Evolutionary conservation across 2,113 vertebrate genomes (phyloP).

Genomic region (Gymnorhina tibicen): DNA sequence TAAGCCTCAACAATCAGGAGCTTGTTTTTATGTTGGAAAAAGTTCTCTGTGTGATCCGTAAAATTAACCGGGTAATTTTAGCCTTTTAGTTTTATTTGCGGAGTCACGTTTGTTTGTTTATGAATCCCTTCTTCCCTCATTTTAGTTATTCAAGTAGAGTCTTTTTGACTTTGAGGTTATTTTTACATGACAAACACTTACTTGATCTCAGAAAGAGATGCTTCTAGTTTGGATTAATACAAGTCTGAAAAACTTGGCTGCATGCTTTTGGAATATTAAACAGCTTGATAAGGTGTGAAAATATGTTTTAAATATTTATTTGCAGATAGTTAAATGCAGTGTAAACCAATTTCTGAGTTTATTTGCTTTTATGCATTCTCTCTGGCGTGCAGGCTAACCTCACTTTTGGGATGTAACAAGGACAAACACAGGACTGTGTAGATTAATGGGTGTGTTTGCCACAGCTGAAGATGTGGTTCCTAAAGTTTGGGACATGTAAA

Average conservation of each 20-base stretch:
- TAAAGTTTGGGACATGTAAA: not conserved
- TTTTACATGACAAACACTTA: not conserved
- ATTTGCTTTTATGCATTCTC: not conserved
- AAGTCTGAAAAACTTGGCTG: not conserved
- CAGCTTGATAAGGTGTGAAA: constrained; percentile 30
- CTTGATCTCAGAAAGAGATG: not conserved
- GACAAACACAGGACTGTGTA: constrained; percentile 4
- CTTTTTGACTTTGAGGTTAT: constrained; percentile 30
- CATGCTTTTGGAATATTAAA: not conserved
- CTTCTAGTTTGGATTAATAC: constrained; percentile 3
- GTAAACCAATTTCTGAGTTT: constrained; percentile 16
- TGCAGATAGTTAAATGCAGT: constrained; percentile 7
- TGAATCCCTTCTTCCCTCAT: constrained; percentile 6
- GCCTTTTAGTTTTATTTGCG: constrained; percentile 52
- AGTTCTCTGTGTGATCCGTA: constrained; percentile 25
- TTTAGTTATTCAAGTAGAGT: not conserved
- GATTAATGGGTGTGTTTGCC: constrained; percentile 13
- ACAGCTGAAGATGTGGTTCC: not conserved
- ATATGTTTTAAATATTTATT: not conserved
- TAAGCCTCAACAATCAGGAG: constrained; percentile 63
- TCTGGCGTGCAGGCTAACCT: not conserved
- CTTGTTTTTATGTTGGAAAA: constrained; percentile 61
- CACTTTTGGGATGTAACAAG: constrained; percentile 18
- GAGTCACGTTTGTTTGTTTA: constrained; percentile 47
- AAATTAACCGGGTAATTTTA: constrained; percentile 57